Percentiles rank a stretch among this genome's conserved stretches.
These are phyloP conservation scores for Sinonovacula constricta DNA, from an alignment of 1,140 invertebrate species.

Conservation along the genomic window DNA sequence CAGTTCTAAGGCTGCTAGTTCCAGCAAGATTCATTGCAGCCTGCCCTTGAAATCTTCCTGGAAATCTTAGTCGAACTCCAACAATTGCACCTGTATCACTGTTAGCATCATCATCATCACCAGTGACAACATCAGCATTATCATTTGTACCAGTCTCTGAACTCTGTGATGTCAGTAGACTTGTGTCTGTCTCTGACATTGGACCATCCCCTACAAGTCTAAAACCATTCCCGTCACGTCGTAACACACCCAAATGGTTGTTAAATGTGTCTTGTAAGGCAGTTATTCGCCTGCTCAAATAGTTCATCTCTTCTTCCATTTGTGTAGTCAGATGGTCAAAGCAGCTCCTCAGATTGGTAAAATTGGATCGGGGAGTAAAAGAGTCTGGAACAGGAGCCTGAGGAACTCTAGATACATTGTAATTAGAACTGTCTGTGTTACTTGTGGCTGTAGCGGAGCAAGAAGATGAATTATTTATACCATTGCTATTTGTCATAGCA, in stretches of 20 bases:
- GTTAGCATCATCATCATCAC: neutral
- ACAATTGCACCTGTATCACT: neutral
- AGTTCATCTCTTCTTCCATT: constrained; percentile 63
- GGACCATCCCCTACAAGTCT: constrained; percentile 8
- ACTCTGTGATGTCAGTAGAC: constrained; percentile 5
- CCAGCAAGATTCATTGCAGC: too few relatives aligned
- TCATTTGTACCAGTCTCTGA: neutral
- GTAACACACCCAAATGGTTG: constrained; percentile 55
- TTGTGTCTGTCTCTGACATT: constrained; percentile 38
- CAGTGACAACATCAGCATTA: neutral
- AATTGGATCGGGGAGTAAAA: too few relatives aligned
- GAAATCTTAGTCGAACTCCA: neutral
- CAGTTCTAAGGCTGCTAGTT: too few relatives aligned
- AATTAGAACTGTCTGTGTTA: too few relatives aligned
- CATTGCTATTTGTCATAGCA: too few relatives aligned
- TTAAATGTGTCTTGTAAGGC: constrained; percentile 61
- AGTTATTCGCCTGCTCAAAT: constrained; percentile 62
- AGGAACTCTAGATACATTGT: too few relatives aligned
- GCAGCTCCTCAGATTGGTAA: too few relatives aligned
- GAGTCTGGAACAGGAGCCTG: too few relatives aligned
- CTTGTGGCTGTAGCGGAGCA: too few relatives aligned
- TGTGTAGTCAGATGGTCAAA: constrained; percentile 48
- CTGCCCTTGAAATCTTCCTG: neutral
- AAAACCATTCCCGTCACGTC: constrained; percentile 54
- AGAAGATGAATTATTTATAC: too few relatives aligned